Conservation (phyloP, 2,113 vertebrate species). For the Echinops telfairi region DNA sequence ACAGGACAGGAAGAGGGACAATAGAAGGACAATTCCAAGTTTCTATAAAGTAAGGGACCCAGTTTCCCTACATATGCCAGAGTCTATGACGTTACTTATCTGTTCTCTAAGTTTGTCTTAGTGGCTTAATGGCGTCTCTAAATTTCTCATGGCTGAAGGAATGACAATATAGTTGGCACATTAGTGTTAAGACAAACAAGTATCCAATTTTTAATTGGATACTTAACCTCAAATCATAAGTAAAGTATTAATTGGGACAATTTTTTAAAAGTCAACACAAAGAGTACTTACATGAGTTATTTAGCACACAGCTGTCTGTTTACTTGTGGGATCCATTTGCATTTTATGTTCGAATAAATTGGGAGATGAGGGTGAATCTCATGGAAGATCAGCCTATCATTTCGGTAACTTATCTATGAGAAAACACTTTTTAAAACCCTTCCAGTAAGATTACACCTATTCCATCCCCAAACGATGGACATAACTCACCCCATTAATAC, state of each 20-base stretch:
- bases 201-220: constrained; percentile 25
- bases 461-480: too few relatives aligned
- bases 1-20: background rate
- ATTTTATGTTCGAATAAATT: constrained; percentile 37
- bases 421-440: background rate
- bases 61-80: background rate
- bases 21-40: background rate
- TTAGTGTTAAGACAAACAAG: too few relatives aligned
- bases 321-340: constrained; percentile 33
- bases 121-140: background rate
- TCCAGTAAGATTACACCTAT: background rate
- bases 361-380: background rate
- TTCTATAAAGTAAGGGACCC: background rate
- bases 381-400: background rate
- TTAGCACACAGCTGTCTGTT: constrained; percentile 22
- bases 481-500: background rate
- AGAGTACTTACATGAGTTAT: constrained; percentile 18
- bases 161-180: background rate
- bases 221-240: constrained; percentile 40
- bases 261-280: constrained; percentile 1
- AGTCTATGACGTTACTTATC: background rate
- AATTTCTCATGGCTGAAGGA: background rate
- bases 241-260: background rate
- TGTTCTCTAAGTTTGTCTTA: background rate
- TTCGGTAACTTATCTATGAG: constrained; percentile 30